Evolutionary conservation across 2,797 vertebrate genomes (phyloP), one percentile per base, ranked within the genome.

Genomic region (Nasua narica): DNA sequence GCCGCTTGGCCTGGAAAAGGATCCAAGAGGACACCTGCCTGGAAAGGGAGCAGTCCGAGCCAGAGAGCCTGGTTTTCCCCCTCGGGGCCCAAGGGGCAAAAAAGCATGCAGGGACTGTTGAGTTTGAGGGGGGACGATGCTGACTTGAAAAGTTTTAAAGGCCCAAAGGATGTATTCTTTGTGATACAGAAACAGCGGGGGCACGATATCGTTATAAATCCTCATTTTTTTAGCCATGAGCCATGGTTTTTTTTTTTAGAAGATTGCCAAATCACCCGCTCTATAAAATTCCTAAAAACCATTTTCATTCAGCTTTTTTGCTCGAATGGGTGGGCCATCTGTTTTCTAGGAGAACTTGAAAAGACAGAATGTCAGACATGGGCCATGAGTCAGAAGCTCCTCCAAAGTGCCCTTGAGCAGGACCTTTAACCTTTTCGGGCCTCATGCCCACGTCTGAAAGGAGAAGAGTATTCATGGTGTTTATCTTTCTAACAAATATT

Each of bases 401-500:
- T 94, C 94, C 81, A 56, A n/a, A 87, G 60, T 50, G 70, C 58
- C 67, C 92, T 94, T 25, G 29, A 92, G 72, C 27, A 43, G 43
- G 90, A 86, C 70, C 40, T 43, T 86, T 93, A 90, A 90, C 40
- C 72, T 92, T 94, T 91, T 7, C 52, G 82, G 90, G 37, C 79
- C 70, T 88, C 37, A 29, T 40, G 76, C 40, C 37, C 72, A 23
- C 21, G 56, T 83, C 90, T 92, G 86, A 95, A 92, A 94, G 40
- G n/a, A 95, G 87, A 94, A 85, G 18, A 50, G 29, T 78, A 70
- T 81, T 87, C 43, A 52, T 16, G 23, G 2, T 95, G 52, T 92
- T 93, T 83, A 87, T 84, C 90, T 87, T 81, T 67, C 54, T 84
- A 84, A 92, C 27, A 87, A 95, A 78, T 91, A 94, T 56, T 69